Percentiles rank a stretch among this genome's conserved stretches.
phyloP scores from a whole-genome alignment of 2,113 vertebrate species.

The Eclectus roratus region DNA sequence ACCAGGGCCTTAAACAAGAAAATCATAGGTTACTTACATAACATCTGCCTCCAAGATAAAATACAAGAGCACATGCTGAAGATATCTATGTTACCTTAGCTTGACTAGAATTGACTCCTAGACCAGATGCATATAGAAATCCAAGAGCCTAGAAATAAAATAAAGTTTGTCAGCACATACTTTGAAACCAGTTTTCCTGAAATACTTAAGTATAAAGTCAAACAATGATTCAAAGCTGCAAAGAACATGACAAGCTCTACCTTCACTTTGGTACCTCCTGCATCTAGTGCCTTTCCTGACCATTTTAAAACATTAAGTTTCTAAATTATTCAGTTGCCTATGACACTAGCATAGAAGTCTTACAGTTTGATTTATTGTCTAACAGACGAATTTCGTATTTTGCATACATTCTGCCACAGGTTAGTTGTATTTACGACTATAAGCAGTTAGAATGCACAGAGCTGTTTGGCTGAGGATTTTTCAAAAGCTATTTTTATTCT shows the following conservation, averaged over 20 bases:
- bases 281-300: background rate
- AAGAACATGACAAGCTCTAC: background rate
- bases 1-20: slow-evolving; percentile 85
- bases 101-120: slow-evolving; percentile 97
- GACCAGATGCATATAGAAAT: slow-evolving; percentile 93
- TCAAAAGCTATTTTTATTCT: slow-evolving; percentile 1
- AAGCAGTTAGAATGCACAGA: background rate
- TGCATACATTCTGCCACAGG: background rate
- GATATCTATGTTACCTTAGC: slow-evolving; percentile 85
- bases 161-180: background rate
- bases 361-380: background rate
- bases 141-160: slow-evolving; percentile 87
- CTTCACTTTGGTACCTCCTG: background rate
- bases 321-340: background rate
- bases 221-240: background rate
- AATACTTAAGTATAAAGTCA: background rate
- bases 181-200: background rate
- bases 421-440: background rate
- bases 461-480: background rate
- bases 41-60: background rate
- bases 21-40: background rate
- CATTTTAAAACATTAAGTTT: background rate
- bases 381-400: background rate
- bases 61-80: background rate
- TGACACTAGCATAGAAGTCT: background rate